Evolutionary conservation across 2,113 vertebrate species (phyloP).

Genomic region (Blennius ocellaris): DNA sequence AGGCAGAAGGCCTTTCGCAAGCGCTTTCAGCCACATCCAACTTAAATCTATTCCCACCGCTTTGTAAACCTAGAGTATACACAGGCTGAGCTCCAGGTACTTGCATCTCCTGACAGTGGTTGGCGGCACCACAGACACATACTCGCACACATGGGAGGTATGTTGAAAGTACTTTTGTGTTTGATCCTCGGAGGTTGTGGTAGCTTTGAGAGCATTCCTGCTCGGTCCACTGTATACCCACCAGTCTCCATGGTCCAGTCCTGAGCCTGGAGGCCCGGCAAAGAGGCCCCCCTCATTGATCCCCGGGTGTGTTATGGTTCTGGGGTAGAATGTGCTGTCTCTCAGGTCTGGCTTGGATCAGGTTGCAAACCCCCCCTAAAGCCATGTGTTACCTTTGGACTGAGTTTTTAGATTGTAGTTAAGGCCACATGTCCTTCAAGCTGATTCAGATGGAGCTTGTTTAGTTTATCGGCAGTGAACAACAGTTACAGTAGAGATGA

Average conservation of each 20-base stretch:
- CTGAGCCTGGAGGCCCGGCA: slow-evolving; percentile 21
- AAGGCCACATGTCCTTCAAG: slow-evolving; percentile 28
- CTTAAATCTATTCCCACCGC: slow-evolving; percentile 55
- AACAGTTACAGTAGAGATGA: background rate
- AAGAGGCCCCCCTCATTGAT: slow-evolving; percentile 50
- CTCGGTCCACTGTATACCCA: slow-evolving; percentile 31
- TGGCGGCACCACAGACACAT: slow-evolving; percentile 21
- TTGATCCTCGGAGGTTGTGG: slow-evolving; percentile 54
- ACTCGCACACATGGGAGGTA: slow-evolving; percentile 35
- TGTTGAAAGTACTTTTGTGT: slow-evolving; percentile 48
- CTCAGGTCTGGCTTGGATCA: slow-evolving; percentile 66
- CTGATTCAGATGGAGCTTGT: background rate
- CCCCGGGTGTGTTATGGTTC: slow-evolving; percentile 65
- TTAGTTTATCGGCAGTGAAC: slow-evolving; percentile 25
- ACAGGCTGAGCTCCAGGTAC: slow-evolving; percentile 58
- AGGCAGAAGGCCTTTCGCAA: slow-evolving; percentile 34
- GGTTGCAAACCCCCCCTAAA: slow-evolving; percentile 48
- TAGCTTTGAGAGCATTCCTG: slow-evolving; percentile 39
- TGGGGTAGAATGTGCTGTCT: slow-evolving; percentile 64
- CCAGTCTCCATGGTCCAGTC: slow-evolving; percentile 31
- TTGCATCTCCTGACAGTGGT: slow-evolving; percentile 27
- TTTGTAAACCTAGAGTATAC: slow-evolving; percentile 41
- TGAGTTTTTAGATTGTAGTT: slow-evolving; percentile 27
- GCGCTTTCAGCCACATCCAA: slow-evolving; percentile 60
- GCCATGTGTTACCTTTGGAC: slow-evolving; percentile 58